Evolutionary conservation across 2,113 vertebrate genomes (phyloP).

Genomic region (Anguilla japonica): DNA sequence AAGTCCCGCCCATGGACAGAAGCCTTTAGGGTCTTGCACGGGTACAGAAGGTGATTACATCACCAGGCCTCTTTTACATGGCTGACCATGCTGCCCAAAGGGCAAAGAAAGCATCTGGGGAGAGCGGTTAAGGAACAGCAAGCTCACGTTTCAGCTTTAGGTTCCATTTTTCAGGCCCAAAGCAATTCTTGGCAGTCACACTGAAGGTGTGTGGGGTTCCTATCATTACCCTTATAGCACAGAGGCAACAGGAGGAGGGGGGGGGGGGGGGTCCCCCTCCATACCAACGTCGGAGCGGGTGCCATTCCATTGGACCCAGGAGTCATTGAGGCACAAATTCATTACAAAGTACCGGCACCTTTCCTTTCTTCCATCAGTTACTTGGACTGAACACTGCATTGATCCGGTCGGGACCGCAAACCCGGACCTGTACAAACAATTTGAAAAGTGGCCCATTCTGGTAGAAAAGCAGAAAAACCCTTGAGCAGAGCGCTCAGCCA

Average conservation of each 20-base stretch:
- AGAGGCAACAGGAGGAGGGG: not conserved
- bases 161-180: not conserved
- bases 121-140: not conserved
- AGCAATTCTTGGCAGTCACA: not conserved
- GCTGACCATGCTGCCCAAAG: not conserved
- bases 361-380: too few species aligned
- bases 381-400: too few species aligned
- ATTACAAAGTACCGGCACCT: too few species aligned
- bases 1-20: not conserved
- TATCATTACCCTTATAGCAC: not conserved
- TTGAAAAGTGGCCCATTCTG: too few species aligned
- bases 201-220: conserved; percentile 11
- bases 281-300: too few species aligned
- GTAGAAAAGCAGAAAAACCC: too few species aligned
- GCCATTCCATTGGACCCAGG: too few species aligned
- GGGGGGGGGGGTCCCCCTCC: too few species aligned
- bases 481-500: too few species aligned
- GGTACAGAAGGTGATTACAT: not conserved
- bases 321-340: too few species aligned
- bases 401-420: too few species aligned
- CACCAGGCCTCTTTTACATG: not conserved
- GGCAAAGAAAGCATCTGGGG: not conserved
- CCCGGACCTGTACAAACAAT: too few species aligned
- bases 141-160: not conserved
- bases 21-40: not conserved